Percentiles rank a stretch among this genome's conserved stretches.
Conservation (phyloP, 1,140 invertebrate species). For the Delia radicum region DNA sequence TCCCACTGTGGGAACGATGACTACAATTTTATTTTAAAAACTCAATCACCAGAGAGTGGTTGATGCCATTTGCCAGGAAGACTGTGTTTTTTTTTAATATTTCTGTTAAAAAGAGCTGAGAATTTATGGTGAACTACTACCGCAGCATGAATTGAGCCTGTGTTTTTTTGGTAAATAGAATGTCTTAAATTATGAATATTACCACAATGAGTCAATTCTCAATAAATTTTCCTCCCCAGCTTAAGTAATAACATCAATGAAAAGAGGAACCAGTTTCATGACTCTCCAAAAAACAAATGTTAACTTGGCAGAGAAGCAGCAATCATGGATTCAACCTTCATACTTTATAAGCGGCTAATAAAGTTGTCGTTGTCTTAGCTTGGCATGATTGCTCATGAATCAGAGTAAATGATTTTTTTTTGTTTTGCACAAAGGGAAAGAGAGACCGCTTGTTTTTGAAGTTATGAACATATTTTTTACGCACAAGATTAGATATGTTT, state of each 20-base stretch:
- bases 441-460: not conserved
- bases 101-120: constrained; percentile 9
- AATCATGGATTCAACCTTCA: not conserved
- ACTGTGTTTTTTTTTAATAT: not conserved
- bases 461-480: constrained; percentile 5
- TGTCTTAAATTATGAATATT: constrained; percentile 23
- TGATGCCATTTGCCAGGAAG: not conserved
- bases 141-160: constrained; percentile 11
- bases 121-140: constrained; percentile 22
- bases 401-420: constrained; percentile 12
- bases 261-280: not conserved
- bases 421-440: not conserved
- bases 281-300: not conserved
- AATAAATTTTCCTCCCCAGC: constrained; percentile 10
- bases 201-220: constrained; percentile 24
- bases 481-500: constrained; percentile 15
- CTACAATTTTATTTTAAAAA: not conserved
- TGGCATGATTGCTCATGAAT: constrained; percentile 8
- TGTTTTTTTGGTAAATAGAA: not conserved
- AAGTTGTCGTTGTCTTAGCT: constrained; percentile 6
- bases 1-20: too few species aligned
- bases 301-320: not conserved
- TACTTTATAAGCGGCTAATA: not conserved
- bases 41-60: not conserved
- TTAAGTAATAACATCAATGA: not conserved